These are phyloP conservation scores for Malurus melanocephalus DNA, from an alignment of 2,113 vertebrate genomes.

Conservation along the genomic window DNA sequence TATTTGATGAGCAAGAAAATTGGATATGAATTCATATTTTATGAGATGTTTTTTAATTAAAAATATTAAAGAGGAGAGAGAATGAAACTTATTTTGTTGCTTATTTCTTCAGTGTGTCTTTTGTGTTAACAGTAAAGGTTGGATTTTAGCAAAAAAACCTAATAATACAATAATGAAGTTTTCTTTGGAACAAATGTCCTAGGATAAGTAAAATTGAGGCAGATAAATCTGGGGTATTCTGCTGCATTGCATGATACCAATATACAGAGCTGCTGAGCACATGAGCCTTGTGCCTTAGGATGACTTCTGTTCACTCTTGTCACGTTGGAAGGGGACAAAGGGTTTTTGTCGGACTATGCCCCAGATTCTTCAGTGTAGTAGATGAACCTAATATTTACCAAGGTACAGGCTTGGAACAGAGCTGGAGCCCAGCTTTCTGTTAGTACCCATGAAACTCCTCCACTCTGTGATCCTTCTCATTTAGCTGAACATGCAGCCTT, in stretches of 20 bases:
- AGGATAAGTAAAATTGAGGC: neutral
- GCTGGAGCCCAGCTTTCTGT: neutral
- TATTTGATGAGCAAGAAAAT: constrained; percentile 3
- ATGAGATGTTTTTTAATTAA: neutral
- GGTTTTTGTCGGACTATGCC: neutral
- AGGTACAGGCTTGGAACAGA: neutral
- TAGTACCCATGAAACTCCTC: neutral
- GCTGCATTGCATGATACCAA: neutral
- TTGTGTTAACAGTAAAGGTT: neutral
- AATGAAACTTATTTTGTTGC: neutral
- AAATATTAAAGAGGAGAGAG: neutral
- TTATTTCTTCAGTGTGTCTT: neutral
- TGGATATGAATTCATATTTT: constrained; percentile 15
- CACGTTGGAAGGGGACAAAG: neutral
- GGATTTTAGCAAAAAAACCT: neutral
- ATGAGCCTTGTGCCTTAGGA: neutral
- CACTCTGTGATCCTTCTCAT: neutral
- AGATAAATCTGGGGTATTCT: neutral
- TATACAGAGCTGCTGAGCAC: neutral
- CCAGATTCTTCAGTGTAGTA: neutral
- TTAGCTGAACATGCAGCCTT: neutral
- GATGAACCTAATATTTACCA: neutral
- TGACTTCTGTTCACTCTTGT: neutral
- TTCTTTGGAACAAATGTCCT: neutral
- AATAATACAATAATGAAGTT: neutral